Evolutionary conservation across 2,797 vertebrate genomes (phyloP), one percentile per base, ranked within the genome.

Genomic region (Rhinogobio ventralis): DNA sequence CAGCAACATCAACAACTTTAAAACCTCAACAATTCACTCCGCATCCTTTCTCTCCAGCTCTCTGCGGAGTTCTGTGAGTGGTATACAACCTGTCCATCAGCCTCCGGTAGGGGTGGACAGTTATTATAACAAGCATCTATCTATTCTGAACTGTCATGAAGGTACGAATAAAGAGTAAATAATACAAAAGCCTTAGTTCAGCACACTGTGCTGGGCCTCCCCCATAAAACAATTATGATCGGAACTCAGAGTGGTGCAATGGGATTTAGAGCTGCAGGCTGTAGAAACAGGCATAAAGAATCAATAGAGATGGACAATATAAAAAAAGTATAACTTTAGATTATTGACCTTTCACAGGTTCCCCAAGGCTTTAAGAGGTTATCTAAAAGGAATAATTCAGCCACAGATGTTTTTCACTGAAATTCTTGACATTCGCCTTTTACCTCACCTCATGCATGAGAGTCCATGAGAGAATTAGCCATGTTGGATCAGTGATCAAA

Each of bases 211-310:
- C 51, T 60, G 69, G 64, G 77, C 42, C 53, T 45, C 69, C 39
- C 60, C 64, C 30, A 64, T 87, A 86, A 89, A 86, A 73, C 71
- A 86, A 85, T 51, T 82, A 78, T 68, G 74, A 88, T 66, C 49
- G 7, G 81, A 86, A 75, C 84, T 53, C 42, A 72, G 30, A 86
- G 53, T 5, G 28, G 6, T 66, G 77, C 60, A 33, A 5, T 23
- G 60, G 62, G 77, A 67, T 79, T 67, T 79, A 36, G 25, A 79
- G 62, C 19, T 23, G 67, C 69, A 66, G 36, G 25, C 68, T 45
- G 62, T 69, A 53, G 73, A 64, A 72, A 71, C 79, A 80, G 39
- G 51, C 39, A 28, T 74, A 77, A 69, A 23, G 62, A 73, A 82
- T 84, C 82, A 71, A 84, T 71, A 83, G 49, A 55, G 69, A 71